A percentile compares a stretch with the other conserved stretches of the same genome.
Evolutionary conservation across 2,888 invertebrate genomes (phyloP).

Genomic region (Caenorhabditis afra): DNA sequence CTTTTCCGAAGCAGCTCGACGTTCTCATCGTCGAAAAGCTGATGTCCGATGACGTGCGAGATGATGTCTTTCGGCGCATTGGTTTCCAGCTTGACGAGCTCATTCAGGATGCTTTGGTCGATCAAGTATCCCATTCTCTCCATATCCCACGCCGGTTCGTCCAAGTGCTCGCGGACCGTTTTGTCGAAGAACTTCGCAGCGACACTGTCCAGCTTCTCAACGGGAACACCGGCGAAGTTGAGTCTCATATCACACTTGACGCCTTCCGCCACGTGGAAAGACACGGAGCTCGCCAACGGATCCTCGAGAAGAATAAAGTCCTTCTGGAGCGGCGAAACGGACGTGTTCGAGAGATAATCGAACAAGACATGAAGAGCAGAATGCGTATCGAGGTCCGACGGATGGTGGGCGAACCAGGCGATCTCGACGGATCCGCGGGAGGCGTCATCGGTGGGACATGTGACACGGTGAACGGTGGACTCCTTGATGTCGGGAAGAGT

Average conservation of each 20-base stretch:
- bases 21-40: slow-evolving; percentile 86
- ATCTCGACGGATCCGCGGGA: slow-evolving; percentile 74
- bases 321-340: slow-evolving; percentile 89
- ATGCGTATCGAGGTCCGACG: slow-evolving; percentile 54
- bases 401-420: slow-evolving; percentile 78
- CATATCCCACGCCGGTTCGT: slow-evolving; percentile 85
- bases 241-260: slow-evolving; percentile 67
- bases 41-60: slow-evolving; percentile 88
- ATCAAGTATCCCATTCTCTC: slow-evolving; percentile 87
- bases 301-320: slow-evolving; percentile 76
- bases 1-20: slow-evolving; percentile 66
- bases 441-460: slow-evolving; percentile 77
- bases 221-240: slow-evolving; percentile 75
- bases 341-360: slow-evolving; percentile 86
- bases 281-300: slow-evolving; percentile 69
- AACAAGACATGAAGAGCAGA: slow-evolving; percentile 70
- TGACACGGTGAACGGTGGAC: slow-evolving; percentile 61
- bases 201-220: slow-evolving; percentile 69
- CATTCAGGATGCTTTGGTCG: slow-evolving; percentile 77
- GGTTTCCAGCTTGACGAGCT: slow-evolving; percentile 83
- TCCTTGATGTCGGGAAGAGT: slow-evolving; percentile 52
- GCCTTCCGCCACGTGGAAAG: slow-evolving; percentile 63
- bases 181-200: slow-evolving; percentile 70
- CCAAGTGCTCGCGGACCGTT: slow-evolving; percentile 78
- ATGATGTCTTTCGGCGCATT: slow-evolving; percentile 88